phyloP scores from a whole-genome alignment of 2,113 vertebrate species.

The Tursiops truncatus region DNA sequence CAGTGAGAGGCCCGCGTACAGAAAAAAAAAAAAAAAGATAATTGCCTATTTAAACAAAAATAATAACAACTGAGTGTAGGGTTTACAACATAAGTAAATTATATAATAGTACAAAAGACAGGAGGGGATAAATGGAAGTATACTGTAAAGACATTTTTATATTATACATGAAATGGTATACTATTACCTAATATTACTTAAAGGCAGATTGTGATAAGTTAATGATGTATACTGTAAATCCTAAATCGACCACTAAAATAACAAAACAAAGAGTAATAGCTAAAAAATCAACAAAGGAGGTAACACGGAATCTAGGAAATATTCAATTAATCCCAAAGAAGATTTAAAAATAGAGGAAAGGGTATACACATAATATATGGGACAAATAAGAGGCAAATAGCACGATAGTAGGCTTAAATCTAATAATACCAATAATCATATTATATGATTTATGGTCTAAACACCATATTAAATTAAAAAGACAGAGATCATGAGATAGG shows the following conservation, averaged over 20 bases:
- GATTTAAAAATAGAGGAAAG: neutral
- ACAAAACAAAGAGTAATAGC: neutral
- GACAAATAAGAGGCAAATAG: neutral
- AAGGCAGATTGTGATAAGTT: neutral
- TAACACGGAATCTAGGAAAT: neutral
- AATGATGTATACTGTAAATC: neutral
- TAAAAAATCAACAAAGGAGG: neutral
- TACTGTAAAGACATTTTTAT: neutral
- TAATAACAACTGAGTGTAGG: neutral
- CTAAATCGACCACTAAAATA: neutral
- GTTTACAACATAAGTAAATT: neutral
- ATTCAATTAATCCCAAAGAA: neutral
- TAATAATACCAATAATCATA: neutral
- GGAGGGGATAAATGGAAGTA: neutral
- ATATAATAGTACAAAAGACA: neutral
- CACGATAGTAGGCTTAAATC: neutral
- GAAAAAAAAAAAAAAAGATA: neutral
- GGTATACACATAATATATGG: neutral
- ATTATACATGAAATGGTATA: neutral
- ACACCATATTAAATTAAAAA: neutral
- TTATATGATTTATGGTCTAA: neutral
- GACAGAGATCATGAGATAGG: neutral
- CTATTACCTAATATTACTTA: neutral
- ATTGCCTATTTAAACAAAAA: neutral
- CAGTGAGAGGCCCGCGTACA: too few species aligned